Conservation (phyloP, 2,113 vertebrate species). For the Nycticryphes semicollaris region DNA sequence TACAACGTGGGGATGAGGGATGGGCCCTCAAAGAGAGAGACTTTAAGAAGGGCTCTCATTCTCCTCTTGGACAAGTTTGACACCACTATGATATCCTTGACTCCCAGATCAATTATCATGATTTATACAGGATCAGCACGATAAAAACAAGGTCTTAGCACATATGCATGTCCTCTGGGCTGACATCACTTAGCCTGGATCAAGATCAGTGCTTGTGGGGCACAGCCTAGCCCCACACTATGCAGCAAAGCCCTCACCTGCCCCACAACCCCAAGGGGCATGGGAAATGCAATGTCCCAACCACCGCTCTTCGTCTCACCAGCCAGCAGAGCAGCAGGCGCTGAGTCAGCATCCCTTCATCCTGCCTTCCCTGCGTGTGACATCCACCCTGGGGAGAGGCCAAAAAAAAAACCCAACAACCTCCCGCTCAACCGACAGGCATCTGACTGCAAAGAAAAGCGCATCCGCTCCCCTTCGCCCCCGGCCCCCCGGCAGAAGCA, state of each 20-base stretch:
- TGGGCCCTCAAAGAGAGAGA: neutral
- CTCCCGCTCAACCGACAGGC: neutral
- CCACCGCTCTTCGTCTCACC: neutral
- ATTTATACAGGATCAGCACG: neutral
- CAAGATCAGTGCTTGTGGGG: neutral
- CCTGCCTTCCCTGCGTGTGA: neutral
- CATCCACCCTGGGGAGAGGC: neutral
- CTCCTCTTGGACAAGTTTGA: neutral
- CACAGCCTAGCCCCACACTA: neutral
- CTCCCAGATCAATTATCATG: neutral
- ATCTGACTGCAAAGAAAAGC: slow-evolving; percentile 1
- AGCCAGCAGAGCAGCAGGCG: rapidly evolving
- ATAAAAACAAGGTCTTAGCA: neutral
- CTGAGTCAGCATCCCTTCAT: slow-evolving; percentile 41
- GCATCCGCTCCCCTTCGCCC: neutral
- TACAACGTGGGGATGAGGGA: rapidly evolving
- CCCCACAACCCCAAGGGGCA: neutral
- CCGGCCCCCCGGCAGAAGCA: neutral
- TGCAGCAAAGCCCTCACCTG: neutral
- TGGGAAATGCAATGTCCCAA: rapidly evolving
- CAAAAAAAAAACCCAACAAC: neutral
- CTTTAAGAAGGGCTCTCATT: neutral
- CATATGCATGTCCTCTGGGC: neutral
- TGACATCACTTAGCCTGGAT: neutral
- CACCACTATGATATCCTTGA: neutral